Base-by-base conservation (phyloP, 2,797 vertebrate genomes). In the Halcyon badia region DNA sequence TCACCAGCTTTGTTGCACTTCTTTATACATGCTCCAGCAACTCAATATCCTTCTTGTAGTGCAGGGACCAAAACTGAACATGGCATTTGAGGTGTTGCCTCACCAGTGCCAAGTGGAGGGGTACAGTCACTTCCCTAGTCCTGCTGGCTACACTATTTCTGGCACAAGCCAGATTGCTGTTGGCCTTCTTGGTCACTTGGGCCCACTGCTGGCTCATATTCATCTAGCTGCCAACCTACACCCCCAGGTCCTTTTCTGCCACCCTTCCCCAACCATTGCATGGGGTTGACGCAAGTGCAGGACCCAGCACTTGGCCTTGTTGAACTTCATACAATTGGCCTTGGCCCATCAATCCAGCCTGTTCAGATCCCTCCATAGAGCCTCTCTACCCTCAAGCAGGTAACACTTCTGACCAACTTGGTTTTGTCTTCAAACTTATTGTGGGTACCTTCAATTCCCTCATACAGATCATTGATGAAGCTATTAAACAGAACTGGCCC, bases 391-490 rank as follows among this genome's bases (percentile, higher is more conserved):
- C 54, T 56, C 6, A 2, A n/a, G 28, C 15, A 30, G 37, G 51
- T 2, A 30, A 41, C 21, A 2, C 5, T 75, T 20, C 10, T 0
- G 0, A 10, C 9, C 13, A 61, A 8, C 5, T 42, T 28, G 14
- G 12, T 69, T 48, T 56, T 5, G 0, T 11, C 48, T n/a, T 15
- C 26, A 62, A 56, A n/a, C 31, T 19, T 56, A 31, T 11, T 21
- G 54, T 21, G 7, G 42, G 22, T 3, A 1, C 31, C 13, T 18
- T 70, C 0, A 0, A 51, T 71, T 9, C 8, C 11, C 14, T 65
- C 2, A 0, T 51, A 57, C n/a, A 71, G 19, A 19, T 49, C 3
- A 12, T 24, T 51, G 12, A 20, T 42, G 49, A 70, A 64, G 35
- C 13, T 30, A 20, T 10, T 14, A 30, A 64, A 39, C 15, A 33